Base-by-base conservation (phyloP, 2,113 vertebrate species). In the Machaerirhynchus nigripectus region DNA sequence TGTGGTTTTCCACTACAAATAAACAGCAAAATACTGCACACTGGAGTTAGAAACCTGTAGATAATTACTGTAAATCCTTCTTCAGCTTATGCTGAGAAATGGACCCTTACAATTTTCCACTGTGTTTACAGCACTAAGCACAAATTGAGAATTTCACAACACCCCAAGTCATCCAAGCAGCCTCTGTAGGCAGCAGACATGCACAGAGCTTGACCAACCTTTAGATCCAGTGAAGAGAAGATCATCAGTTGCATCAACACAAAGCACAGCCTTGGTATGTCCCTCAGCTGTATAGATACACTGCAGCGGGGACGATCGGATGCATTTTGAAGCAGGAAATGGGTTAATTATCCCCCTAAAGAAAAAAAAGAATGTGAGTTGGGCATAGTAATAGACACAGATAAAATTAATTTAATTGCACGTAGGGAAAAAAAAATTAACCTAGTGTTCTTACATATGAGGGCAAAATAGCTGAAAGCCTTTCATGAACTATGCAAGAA, bases 161-260 rank as follows among this genome's bases (percentile, higher is more conserved):
- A 49, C 7, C 14, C 49, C 9, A 18, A 11, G 39, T 2, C 61
- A 23, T 68, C 73, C 84, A 70, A 84, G 42, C 39, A 81, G 40
- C 55, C 57, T 94, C 59, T 78, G 37, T 9, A 93, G 60, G 55
- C 65, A 86, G 52, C 35, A 77, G 31, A n/a, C 40, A 52, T 33
- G 23, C 24, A 42, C 10, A 65, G 49, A 89, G 60, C 24, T 84
- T 74, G 69, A 31, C 95, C 88, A 84, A 99, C 99, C 99, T 99
- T 99, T 99, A 50, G 99, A 99, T 68, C 99, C 99, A 16, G 99
- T 99, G 94, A 99, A 99, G 50, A 99, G 99, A 67, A 99, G 98
- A 95, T 99, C 99, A 57, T 99, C 99, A 3, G 99, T 99, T 84
- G 98, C 98, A 81, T 99, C 99, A 31, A 99, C 98, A 53, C 99